These are phyloP conservation scores for Leucophenga montana DNA, from an alignment of 2,888 invertebrate genomes.

Conservation along the genomic window DNA sequence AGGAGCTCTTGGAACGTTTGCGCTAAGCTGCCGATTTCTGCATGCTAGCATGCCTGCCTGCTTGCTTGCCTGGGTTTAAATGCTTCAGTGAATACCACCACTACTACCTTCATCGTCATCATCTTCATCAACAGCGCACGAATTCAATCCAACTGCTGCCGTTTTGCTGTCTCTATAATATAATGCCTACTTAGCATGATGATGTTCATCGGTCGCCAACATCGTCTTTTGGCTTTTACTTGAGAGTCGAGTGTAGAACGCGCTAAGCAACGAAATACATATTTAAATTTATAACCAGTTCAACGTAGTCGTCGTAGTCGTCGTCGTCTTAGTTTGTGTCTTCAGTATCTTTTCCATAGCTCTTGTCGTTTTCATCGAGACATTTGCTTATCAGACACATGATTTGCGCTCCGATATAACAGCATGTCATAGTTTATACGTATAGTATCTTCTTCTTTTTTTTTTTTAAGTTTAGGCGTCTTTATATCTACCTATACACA, in stretches of 20 bases:
- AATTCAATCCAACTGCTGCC: background rate
- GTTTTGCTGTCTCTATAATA: slow-evolving; percentile 17
- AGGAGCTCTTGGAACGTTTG: slow-evolving; percentile 47
- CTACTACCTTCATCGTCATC: too few relatives aligned
- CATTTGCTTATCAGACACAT: slow-evolving; percentile 23
- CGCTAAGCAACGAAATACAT: background rate
- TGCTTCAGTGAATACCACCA: too few relatives aligned
- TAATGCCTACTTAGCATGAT: slow-evolving; percentile 12
- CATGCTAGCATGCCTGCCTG: background rate
- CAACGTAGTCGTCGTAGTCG: background rate
- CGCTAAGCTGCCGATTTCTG: slow-evolving; percentile 34
- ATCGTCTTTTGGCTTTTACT: background rate
- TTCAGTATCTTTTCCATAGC: background rate
- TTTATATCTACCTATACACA: too few relatives aligned
- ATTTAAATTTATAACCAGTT: slow-evolving; percentile 23
- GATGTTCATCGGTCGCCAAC: background rate
- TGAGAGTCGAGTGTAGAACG: background rate
- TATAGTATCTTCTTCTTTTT: too few relatives aligned
- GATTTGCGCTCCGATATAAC: slow-evolving; percentile 21
- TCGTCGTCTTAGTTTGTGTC: background rate
- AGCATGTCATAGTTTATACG: slow-evolving; percentile 6
- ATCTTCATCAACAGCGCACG: background rate
- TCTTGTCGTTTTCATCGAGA: background rate
- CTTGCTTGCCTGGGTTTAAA: too few relatives aligned
- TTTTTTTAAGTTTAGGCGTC: too few relatives aligned